Evolutionary conservation across 2,113 vertebrate species (phyloP).

Genomic region (Notarius lentiginosus): DNA sequence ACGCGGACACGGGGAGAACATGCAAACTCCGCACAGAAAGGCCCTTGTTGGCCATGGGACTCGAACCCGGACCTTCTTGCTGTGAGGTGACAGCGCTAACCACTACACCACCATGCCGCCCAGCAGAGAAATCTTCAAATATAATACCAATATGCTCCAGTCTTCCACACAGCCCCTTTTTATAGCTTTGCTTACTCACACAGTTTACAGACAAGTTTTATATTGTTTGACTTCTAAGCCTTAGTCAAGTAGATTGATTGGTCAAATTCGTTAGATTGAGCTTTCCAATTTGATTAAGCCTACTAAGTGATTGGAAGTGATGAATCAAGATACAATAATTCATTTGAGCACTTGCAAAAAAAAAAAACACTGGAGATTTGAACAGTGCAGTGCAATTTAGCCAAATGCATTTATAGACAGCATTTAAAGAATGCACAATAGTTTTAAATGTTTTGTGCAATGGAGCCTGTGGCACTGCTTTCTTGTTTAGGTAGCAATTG

Average conservation of each 20-base stretch:
- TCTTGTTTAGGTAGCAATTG: neutral
- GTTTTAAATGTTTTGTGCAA: neutral
- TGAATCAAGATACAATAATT: conserved; percentile 43
- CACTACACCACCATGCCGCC: no score
- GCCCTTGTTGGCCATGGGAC: no score
- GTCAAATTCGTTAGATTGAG: conserved; percentile 21
- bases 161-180: neutral
- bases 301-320: conserved; percentile 43
- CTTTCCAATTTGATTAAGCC: conserved; percentile 34
- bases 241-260: conserved; percentile 25
- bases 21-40: no score
- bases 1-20: no score
- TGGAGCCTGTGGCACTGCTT: neutral
- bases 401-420: neutral
- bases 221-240: conserved; percentile 6
- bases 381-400: conserved; percentile 19
- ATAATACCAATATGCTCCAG: neutral
- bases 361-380: conserved; percentile 18
- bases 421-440: neutral
- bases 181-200: conserved; percentile 11
- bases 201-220: conserved; percentile 23
- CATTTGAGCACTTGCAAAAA: conserved; percentile 25
- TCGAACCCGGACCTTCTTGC: no score
- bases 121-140: neutral
- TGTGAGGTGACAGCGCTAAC: no score